Evolutionary conservation across 2,113 vertebrate genomes (phyloP), one percentile per base, ranked within the genome.

Genomic region (Aleadryas rufinucha): DNA sequence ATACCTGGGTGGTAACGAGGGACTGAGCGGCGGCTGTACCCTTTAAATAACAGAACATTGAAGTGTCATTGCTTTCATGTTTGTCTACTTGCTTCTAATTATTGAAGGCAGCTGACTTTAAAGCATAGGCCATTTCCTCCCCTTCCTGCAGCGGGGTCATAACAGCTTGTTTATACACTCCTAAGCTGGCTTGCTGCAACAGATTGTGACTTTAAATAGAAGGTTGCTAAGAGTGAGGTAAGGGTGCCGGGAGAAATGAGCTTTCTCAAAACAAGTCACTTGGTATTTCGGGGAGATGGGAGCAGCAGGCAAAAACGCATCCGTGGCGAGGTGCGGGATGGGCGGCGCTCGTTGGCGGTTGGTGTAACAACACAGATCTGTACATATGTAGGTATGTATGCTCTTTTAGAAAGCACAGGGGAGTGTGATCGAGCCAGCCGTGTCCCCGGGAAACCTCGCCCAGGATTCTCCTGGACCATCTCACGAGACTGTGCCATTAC

Each of bases 91-190:
- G 78, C 92, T 95, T 97, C 96, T 96, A 96, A 96, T 97, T 93
- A 96, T 44, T 65, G 54, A 87, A 94, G 66, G 85, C 70, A 53
- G 80, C 83, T 89, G 92, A 85, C 91, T 98, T 97, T 81, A 81
- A 87, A 97, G 95, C 88, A 95, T 49, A 96, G 95, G 85, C 87
- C 89, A 92, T 94, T 97, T 94, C 94, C 89, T 93, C 91, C 53
- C 70, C 57, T 92, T 95, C 94, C 94, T 52, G 35, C 37, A 49
- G 93, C 5, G 80, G 90, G 79, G 89, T 87, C 41, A 63, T 47
- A 74, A 84, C 93, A 96, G 60, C 22, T 13, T 70, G 87, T 94
- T 96, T 89, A 79, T 94, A 59, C 31, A 2, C 76, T 76, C 79
- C 89, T 14, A 31, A 89, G 49, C 28, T 35, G 39, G 83, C 71